phyloP scores from a whole-genome alignment of 2,113 vertebrate genomes.

The Alethe castanea region DNA sequence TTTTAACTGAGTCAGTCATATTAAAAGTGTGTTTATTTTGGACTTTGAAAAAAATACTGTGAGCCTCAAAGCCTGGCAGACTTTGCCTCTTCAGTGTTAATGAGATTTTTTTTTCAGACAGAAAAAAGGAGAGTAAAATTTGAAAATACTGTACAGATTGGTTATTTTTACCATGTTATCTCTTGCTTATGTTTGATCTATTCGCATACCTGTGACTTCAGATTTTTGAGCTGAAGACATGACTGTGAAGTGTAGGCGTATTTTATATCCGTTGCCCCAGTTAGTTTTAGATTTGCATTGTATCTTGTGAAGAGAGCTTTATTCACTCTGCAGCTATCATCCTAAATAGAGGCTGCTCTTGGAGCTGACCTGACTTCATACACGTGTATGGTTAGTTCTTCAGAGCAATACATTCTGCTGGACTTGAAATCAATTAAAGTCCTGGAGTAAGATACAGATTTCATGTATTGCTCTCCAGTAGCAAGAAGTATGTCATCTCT shows the following conservation, averaged over 20 bases:
- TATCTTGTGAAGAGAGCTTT: conserved; percentile 13
- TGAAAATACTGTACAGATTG: not conserved
- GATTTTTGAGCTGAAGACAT: conserved; percentile 5
- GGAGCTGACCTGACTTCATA: not conserved
- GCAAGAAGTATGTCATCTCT: not conserved
- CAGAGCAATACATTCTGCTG: not conserved
- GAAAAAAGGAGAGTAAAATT: not conserved
- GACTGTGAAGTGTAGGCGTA: conserved; percentile 19
- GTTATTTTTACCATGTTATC: conserved; percentile 2
- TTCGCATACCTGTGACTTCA: conserved; percentile 39
- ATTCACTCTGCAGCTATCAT: not conserved
- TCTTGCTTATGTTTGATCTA: conserved; percentile 40
- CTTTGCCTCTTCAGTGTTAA: not conserved
- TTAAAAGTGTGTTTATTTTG: conserved; percentile 1
- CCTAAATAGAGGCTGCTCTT: not conserved
- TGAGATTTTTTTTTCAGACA: conserved; percentile 11
- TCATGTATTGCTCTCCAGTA: not conserved
- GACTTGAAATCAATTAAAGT: not conserved
- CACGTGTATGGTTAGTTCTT: not conserved
- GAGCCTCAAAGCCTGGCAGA: not conserved
- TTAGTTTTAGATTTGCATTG: conserved; percentile 36
- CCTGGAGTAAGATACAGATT: not conserved
- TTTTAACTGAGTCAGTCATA: not conserved
- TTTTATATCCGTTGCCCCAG: conserved; percentile 35
- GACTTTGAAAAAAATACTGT: not conserved